Conservation (phyloP, 1,140 invertebrate genomes). For the Drosophila lacertosa region DNA sequence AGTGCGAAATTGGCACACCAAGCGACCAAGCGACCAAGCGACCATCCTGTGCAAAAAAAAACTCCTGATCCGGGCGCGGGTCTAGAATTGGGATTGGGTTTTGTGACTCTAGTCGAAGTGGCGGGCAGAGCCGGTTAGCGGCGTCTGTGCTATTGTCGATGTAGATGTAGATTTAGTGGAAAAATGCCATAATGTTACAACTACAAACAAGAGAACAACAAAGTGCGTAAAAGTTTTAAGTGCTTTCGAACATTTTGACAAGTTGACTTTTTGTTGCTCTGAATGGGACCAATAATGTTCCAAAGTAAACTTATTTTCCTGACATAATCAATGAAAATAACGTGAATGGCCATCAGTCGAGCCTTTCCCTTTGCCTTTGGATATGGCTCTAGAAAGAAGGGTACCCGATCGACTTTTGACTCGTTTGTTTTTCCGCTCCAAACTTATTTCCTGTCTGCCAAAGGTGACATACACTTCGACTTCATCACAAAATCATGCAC, state of each 20-base stretch:
- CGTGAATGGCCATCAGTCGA: constrained; percentile 37
- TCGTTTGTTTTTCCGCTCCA: constrained; percentile 4
- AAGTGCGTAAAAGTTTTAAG: constrained; percentile 70
- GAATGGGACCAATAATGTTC: constrained; percentile 64
- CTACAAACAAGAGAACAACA: constrained; percentile 60
- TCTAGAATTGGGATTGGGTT: not conserved
- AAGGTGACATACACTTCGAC: constrained; percentile 7
- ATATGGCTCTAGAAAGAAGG: too few relatives aligned
- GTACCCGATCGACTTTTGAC: not conserved
- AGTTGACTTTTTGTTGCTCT: constrained; percentile 65
- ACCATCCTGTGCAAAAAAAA: constrained; percentile 5
- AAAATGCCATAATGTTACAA: constrained; percentile 60
- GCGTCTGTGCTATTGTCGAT: constrained; percentile 4
- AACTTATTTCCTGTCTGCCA: not conserved
- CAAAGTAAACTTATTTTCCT: constrained; percentile 62
- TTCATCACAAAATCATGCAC: not conserved
- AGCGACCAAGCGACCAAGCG: constrained; percentile 27
- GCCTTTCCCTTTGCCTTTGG: too few relatives aligned
- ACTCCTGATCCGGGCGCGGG: not conserved
- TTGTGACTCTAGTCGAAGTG: not conserved
- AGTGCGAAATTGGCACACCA: constrained; percentile 57
- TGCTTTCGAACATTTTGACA: constrained; percentile 74
- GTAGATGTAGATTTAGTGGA: constrained; percentile 55
- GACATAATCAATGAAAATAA: constrained; percentile 62
- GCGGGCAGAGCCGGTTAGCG: constrained; percentile 2